Percentiles rank a stretch among this genome's conserved stretches.
phyloP scores from a whole-genome alignment of 2,113 vertebrate species.

The Trochalopteron elliotii region DNA sequence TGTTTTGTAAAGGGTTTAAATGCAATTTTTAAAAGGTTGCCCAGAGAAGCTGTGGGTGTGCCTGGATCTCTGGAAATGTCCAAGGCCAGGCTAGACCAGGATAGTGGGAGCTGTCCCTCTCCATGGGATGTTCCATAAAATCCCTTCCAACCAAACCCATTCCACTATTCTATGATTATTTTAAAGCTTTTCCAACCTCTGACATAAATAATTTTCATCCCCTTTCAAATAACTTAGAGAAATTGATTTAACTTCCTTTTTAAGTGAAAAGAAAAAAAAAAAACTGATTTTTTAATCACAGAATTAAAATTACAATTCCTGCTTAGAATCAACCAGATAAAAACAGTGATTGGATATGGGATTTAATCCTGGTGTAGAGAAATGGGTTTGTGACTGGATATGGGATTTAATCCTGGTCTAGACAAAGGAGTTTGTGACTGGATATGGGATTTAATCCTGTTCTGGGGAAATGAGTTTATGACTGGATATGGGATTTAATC shows the following conservation, averaged over 20 bases:
- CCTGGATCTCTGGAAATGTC: not conserved
- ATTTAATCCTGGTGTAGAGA: too few relatives aligned
- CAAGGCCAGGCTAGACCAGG: not conserved
- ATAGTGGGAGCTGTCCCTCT: rapidly evolving
- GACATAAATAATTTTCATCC: not conserved
- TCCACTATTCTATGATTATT: not conserved
- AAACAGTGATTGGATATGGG: not conserved
- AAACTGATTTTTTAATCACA: not conserved
- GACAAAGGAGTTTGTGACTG: too few relatives aligned
- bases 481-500: too few relatives aligned
- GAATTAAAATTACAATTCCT: not conserved
- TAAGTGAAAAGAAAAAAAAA: not conserved
- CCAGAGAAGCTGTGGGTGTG: not conserved
- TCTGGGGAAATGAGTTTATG: too few relatives aligned
- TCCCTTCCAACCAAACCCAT: not conserved
- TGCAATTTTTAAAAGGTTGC: not conserved
- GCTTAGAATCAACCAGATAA: not conserved
- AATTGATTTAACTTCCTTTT: not conserved
- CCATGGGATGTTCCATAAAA: not conserved
- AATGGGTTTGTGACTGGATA: too few relatives aligned
- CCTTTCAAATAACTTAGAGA: not conserved
- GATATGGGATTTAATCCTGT: too few relatives aligned
- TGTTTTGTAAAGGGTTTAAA: not conserved
- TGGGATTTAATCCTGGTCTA: too few relatives aligned
- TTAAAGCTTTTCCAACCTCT: not conserved